These are phyloP conservation scores for Fundulus diaphanus DNA, from an alignment of 2,797 vertebrate species.

Conservation along the genomic window DNA sequence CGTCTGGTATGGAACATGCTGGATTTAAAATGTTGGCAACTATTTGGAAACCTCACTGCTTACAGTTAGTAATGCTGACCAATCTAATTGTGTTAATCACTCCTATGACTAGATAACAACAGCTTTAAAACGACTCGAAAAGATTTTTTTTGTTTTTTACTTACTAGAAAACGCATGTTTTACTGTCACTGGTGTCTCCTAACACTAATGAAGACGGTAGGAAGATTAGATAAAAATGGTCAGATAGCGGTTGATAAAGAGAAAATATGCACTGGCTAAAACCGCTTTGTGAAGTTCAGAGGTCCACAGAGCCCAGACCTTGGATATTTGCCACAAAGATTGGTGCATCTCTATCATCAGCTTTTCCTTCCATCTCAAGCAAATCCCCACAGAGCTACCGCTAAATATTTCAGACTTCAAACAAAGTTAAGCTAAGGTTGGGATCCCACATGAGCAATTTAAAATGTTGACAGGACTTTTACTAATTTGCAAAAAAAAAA, in stretches of 20 bases:
- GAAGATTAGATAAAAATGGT: background rate
- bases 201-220: background rate
- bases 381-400: background rate
- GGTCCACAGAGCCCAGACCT: background rate
- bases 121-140: background rate
- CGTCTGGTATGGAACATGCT: background rate
- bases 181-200: background rate
- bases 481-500: constrained; percentile 37
- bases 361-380: background rate
- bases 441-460: constrained; percentile 19
- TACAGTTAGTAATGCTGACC: background rate
- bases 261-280: background rate
- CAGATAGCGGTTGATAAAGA: background rate
- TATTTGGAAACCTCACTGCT: background rate
- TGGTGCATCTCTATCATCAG: background rate
- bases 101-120: background rate
- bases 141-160: background rate
- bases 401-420: background rate
- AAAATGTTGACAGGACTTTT: constrained; percentile 8
- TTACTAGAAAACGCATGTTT: background rate
- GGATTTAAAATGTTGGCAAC: background rate
- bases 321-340: background rate
- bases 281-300: background rate
- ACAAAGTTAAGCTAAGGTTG: constrained; percentile 16
- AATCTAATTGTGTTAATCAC: background rate